Percentiles rank a stretch among this genome's conserved stretches.
These are phyloP conservation scores for Lethenteron reissneri DNA, from an alignment of 2,113 vertebrate genomes.

Conservation along the genomic window DNA sequence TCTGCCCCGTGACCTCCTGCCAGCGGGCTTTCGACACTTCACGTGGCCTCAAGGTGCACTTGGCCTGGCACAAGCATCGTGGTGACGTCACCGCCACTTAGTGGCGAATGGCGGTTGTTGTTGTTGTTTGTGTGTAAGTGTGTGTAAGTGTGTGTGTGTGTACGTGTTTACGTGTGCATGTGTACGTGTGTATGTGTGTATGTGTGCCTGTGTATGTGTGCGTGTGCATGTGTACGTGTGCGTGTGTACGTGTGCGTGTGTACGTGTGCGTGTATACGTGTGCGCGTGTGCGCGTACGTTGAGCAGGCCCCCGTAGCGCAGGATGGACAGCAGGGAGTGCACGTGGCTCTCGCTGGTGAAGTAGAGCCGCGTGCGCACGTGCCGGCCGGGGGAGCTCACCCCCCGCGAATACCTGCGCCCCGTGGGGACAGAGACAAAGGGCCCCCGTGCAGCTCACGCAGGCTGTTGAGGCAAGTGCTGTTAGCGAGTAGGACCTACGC, in stretches of 20 bases:
- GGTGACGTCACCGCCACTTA: too few species aligned
- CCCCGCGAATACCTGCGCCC: conserved; percentile 47
- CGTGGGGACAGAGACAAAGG: too few species aligned
- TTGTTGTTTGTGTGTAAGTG: neutral
- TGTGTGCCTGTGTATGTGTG: neutral
- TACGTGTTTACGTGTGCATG: neutral
- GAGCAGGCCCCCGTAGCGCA: conserved; percentile 56
- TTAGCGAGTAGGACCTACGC: too few species aligned
- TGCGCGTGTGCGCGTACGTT: conserved; percentile 30
- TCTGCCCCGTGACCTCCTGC: too few species aligned
- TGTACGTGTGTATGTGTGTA: too few species aligned
- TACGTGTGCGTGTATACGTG: neutral
- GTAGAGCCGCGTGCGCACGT: conserved; percentile 56
- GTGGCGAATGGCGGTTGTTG: too few species aligned
- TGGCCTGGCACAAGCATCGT: too few species aligned
- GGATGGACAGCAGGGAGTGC: conserved; percentile 49
- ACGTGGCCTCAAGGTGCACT: too few species aligned
- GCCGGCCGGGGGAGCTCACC: conserved; percentile 59
- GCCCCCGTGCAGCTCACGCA: too few species aligned
- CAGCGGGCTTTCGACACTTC: too few species aligned
- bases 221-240: too few species aligned
- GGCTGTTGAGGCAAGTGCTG: too few species aligned
- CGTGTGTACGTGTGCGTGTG: neutral
- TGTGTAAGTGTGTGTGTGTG: neutral
- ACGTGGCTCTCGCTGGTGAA: conserved; percentile 72